Evolutionary conservation across 2,797 vertebrate genomes (phyloP).

Genomic region (Chelon auratus): DNA sequence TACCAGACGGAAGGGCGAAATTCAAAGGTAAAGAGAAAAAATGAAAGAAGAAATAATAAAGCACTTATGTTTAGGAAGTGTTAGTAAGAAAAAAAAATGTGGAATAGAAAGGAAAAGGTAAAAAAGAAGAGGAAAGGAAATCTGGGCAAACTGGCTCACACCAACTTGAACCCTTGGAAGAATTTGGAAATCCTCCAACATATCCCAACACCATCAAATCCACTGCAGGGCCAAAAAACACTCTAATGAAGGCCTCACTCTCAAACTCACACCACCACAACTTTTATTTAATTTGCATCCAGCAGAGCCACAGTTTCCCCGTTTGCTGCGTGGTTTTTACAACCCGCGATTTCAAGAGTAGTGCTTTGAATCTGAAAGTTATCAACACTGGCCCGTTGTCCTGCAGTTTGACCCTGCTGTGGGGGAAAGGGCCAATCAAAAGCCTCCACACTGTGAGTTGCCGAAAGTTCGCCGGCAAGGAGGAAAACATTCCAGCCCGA

Average conservation of each 20-base stretch:
- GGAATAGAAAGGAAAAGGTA: constrained; percentile 20
- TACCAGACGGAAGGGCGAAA: constrained; percentile 8
- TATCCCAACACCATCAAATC: constrained; percentile 9
- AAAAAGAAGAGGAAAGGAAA: constrained; percentile 35
- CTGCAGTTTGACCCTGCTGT: constrained; percentile 62
- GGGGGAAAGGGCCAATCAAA: constrained; percentile 46
- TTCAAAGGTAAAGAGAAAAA: constrained; percentile 12
- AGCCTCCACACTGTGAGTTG: constrained; percentile 21
- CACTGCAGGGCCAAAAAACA: constrained; percentile 58
- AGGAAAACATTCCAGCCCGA: constrained; percentile 34
- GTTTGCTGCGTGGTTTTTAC: background rate
- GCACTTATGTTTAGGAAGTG: constrained; percentile 23
- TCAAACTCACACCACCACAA: constrained; percentile 1
- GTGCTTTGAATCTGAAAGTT: constrained; percentile 33
- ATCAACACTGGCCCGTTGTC: constrained; percentile 45
- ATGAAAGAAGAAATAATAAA: constrained; percentile 13
- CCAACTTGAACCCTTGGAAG: constrained; percentile 66
- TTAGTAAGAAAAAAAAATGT: constrained; percentile 44
- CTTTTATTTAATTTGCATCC: constrained; percentile 21
- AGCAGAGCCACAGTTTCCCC: constrained; percentile 13
- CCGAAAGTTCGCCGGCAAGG: constrained; percentile 32
- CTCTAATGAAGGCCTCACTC: constrained; percentile 7
- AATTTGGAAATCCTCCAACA: constrained; percentile 39
- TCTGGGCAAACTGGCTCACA: constrained; percentile 79
- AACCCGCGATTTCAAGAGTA: constrained; percentile 22